These are phyloP conservation scores for Nyctalus aviator DNA, from an alignment of 2,797 vertebrate species.

Conservation along the genomic window DNA sequence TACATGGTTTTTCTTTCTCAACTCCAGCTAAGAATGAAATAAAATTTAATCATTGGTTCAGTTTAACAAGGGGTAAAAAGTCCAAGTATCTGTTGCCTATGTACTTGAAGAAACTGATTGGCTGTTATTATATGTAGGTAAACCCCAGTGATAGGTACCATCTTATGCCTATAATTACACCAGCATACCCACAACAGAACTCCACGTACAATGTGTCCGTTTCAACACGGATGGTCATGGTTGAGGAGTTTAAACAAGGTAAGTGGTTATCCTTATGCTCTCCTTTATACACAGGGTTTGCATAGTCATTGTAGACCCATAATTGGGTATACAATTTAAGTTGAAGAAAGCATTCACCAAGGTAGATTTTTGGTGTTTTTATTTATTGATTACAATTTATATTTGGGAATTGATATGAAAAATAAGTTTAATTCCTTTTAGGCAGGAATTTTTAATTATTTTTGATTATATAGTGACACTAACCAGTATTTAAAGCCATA, in stretches of 20 bases:
- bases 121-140: constrained; percentile 92
- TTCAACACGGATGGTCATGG: constrained; percentile 94
- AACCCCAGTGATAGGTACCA: constrained; percentile 95
- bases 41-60: constrained; percentile 80
- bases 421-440: neutral
- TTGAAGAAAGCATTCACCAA: constrained; percentile 14
- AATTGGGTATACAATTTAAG: neutral
- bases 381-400: neutral
- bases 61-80: constrained; percentile 86
- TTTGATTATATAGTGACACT: constrained; percentile 22
- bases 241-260: constrained; percentile 95
- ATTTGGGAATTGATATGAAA: constrained; percentile 30
- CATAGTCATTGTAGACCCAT: constrained; percentile 42
- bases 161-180: constrained; percentile 97
- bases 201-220: constrained; percentile 95
- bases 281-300: constrained; percentile 79
- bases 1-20: constrained; percentile 80
- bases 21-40: constrained; percentile 82
- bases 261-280: constrained; percentile 85
- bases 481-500: neutral
- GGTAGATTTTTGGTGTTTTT: neutral
- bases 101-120: constrained; percentile 91
- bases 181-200: constrained; percentile 96
- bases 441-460: neutral
- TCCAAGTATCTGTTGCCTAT: constrained; percentile 88